phyloP scores from a whole-genome alignment of 2,113 vertebrate genomes.

The Corapipo altera region DNA sequence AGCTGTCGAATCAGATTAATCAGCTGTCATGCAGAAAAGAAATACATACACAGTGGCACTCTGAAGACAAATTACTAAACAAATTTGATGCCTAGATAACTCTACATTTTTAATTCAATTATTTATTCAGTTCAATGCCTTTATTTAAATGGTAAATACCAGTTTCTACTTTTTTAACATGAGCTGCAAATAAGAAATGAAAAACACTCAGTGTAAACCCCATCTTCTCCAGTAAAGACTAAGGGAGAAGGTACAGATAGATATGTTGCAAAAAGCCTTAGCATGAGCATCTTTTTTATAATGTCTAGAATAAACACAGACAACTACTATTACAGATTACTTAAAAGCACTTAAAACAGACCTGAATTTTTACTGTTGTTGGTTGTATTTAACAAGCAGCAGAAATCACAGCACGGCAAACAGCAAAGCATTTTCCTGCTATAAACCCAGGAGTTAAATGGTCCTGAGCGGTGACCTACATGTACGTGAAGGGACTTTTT shows the following conservation, averaged over 20 bases:
- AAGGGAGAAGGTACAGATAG: not conserved
- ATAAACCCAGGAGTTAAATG: not conserved
- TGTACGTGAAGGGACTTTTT: not conserved
- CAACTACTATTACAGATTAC: not conserved
- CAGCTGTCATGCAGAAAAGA: constrained; percentile 44
- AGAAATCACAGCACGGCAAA: not conserved
- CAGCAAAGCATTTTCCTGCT: not conserved
- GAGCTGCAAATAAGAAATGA: constrained; percentile 24
- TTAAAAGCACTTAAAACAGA: not conserved
- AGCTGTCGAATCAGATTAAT: constrained; percentile 46
- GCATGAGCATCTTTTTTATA: fast-evolving
- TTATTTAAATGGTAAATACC: constrained; percentile 18
- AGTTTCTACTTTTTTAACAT: constrained; percentile 19
- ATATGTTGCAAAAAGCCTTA: not conserved
- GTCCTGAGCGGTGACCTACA: not conserved
- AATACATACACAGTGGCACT: not conserved
- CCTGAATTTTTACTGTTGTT: not conserved
- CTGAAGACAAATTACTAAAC: constrained; percentile 2
- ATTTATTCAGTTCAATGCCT: constrained; percentile 38
- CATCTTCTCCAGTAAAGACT: not conserved
- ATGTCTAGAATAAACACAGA: not conserved
- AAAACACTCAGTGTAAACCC: not conserved
- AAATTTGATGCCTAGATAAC: constrained; percentile 25
- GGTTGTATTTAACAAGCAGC: not conserved
- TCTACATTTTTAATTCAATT: constrained; percentile 52